A percentile compares a stretch with the other conserved stretches of the same genome.
These are phyloP conservation scores for Hesperia comma DNA, from an alignment of 2,888 invertebrate genomes.

Conservation along the genomic window DNA sequence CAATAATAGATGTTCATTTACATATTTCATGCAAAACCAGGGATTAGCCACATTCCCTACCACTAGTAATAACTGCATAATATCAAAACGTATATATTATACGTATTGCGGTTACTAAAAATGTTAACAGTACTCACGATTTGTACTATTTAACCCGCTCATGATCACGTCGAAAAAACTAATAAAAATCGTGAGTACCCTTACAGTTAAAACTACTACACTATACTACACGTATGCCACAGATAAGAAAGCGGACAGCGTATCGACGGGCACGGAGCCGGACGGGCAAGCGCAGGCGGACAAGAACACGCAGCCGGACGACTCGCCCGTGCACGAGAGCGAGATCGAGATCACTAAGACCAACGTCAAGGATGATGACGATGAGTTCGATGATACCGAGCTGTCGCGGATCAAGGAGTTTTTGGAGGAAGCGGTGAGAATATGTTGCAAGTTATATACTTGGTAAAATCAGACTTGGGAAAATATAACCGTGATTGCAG, in stretches of 20 bases:
- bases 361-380: conserved; percentile 68
- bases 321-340: conserved; percentile 43
- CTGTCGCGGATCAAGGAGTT: conserved; percentile 70
- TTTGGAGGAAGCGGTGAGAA: conserved; percentile 69
- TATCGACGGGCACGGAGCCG: conserved; percentile 61
- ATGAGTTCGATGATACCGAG: conserved; percentile 72
- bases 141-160: no score
- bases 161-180: no score
- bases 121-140: no score
- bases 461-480: no score
- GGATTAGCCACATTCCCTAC: no score
- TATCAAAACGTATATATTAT: no score
- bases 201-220: no score
- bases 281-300: conserved; percentile 50
- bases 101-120: no score
- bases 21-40: no score
- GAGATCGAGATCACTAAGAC: conserved; percentile 62
- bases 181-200: no score
- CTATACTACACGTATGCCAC: conserved; percentile 24
- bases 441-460: not conserved
- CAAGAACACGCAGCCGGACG: conserved; percentile 51
- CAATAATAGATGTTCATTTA: not conserved
- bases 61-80: no score
- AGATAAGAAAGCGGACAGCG: conserved; percentile 71
- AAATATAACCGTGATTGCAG: no score